Base-by-base conservation (phyloP, 2,797 vertebrate genomes). In the Chaetophractus vellerosus region DNA sequence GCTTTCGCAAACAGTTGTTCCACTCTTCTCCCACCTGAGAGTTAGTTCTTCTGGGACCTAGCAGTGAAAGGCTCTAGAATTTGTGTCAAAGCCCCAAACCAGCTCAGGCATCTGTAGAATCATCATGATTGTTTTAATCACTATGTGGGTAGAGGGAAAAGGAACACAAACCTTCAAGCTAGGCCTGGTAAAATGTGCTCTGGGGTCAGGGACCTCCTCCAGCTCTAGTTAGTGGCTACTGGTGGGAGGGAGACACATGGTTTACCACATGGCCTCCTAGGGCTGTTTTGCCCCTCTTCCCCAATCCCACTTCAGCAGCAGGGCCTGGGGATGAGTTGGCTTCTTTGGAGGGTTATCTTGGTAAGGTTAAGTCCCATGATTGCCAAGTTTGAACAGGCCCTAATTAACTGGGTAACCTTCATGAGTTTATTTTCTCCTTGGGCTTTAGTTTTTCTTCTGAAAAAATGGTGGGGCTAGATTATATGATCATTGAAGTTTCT, bases 341-440 rank as follows among this genome's bases (percentile, higher is more conserved):
- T 31, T 59, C 31, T 82, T 52, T 41, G 1, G 12, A 90, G 78
- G 5, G 31, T 2, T 14, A 6, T 84, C 57, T 23, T 66, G 24
- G 6, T 10, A 3, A 1, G 28, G 14, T 24, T 9, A 52, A 9
- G 15, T 0, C 59, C 6, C 1, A 3, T 18, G 12, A 31, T 31
- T 41, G 2, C 24, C 15, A 8, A 18, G 48, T 48, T 9, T 78
- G 2, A 57, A 68, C 9, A 24, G 52, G 9, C 11, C 41, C 18
- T 57, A 41, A 59, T 21, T 59, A 36, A 31, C 18, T 23, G 33
- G 41, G 19, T 7, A 33, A 33, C 0, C 26, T 48, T 88, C 19
- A 10, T 11, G 88, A 9, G 36, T 31, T 52, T 59, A 14, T n/a
- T 78, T 0, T 6, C 1, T 83, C 11, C 5, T 9, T 33, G 55